Evolutionary conservation across 2,797 vertebrate genomes (phyloP), one percentile per base, ranked within the genome.

Genomic region (Diceros bicornis): DNA sequence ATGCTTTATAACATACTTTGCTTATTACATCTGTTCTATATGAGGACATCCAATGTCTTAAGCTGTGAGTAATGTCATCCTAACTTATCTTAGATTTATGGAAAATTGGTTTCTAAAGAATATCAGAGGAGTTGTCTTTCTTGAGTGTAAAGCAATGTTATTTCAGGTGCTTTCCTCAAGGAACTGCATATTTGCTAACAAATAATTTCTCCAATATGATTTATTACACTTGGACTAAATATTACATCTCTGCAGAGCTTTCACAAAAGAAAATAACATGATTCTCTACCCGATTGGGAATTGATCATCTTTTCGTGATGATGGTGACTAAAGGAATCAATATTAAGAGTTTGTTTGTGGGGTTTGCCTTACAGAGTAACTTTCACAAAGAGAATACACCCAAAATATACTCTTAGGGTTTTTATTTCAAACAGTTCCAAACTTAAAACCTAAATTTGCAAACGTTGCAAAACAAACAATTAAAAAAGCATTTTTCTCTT

Each of bases 121-220:
- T 87, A 68, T 81, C 32, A 64, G 37, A 55, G 17, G 0, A 10
- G 6, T 71, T 82, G 47, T 29, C 37, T 61, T 69, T 82, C 88
- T 57, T 77, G 6, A 84, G 8, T n/a, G 14, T 68, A 88, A 94
- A 55, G 3, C 52, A 62, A 4, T 84, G 18, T 86, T 96, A 82
- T 95, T 96, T 89, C 74, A 92, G 64, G 64, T 89, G 55, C 75
- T 93, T 96, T 96, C 14, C 34, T 94, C 34, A 86, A 61, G 59
- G 27, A 92, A 29, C n/a, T 92, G 16, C 17, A 34, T 81, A 81
- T 79, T 93, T 89, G 32, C 18, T 88, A 75, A 69, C 27, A 90
- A 50, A 92, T 91, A 81, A 79, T 79, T 96, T 94, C 17, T 47
- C 47, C 34, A 62, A 41, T 78, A 44, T 21, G 13, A 92, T 88